Evolutionary conservation across 2,888 invertebrate species (phyloP).

Genomic region (Epistrophe eligans): DNA sequence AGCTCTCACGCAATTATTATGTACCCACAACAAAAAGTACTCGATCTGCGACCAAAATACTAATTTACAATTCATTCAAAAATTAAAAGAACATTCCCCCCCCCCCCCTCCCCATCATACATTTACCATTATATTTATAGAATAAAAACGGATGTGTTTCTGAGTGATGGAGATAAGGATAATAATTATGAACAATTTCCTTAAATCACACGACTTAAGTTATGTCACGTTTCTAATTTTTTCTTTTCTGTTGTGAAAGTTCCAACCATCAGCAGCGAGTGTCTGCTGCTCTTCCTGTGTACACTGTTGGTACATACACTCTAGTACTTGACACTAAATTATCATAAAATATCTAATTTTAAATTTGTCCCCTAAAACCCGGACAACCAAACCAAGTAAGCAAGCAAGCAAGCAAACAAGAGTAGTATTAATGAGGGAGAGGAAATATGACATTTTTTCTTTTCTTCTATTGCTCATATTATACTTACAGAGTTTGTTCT

Average conservation of each 20-base stretch:
- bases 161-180: conserved; percentile 12
- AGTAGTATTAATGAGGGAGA: conserved; percentile 14
- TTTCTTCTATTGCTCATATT: conserved; percentile 4
- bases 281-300: neutral
- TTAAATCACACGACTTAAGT: conserved; percentile 53
- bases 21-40: neutral
- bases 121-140: neutral
- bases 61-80: neutral
- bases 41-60: neutral
- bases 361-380: conserved; percentile 60
- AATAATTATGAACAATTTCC: conserved; percentile 30
- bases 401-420: no score
- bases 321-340: conserved; percentile 59
- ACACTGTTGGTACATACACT: neutral
- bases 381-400: neutral
- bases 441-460: conserved; percentile 32
- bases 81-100: neutral
- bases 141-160: conserved; percentile 20
- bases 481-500: conserved; percentile 1
- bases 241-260: neutral
- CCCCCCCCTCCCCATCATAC: neutral
- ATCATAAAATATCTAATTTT: conserved; percentile 74
- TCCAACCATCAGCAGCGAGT: neutral
- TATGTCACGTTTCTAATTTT: conserved; percentile 39
- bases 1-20: neutral